Evolutionary conservation across 2,888 invertebrate species (phyloP).

Genomic region (Tipula confusa): DNA sequence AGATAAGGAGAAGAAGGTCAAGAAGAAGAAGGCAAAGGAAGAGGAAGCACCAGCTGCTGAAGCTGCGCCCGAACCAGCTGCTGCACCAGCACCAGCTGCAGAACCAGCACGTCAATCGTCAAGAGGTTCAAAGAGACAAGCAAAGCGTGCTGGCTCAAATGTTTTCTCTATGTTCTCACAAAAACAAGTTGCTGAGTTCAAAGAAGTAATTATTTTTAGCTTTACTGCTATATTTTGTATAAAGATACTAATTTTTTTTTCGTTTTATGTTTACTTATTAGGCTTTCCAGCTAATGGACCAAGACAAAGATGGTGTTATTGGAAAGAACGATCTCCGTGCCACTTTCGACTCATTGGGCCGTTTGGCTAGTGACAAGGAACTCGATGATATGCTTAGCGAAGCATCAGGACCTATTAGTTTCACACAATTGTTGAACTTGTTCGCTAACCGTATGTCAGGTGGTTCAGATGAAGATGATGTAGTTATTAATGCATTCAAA

Average conservation of each 20-base stretch:
- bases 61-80: slow-evolving; percentile 63
- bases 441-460: slow-evolving; percentile 90
- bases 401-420: slow-evolving; percentile 89
- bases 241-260: not conserved
- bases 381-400: slow-evolving; percentile 84
- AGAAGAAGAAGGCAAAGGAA: slow-evolving; percentile 79
- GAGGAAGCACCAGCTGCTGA: slow-evolving; percentile 59
- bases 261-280: slow-evolving; percentile 43
- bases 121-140: slow-evolving; percentile 56
- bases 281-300: slow-evolving; percentile 95
- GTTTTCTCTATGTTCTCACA: slow-evolving; percentile 97
- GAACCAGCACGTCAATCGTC: slow-evolving; percentile 70
- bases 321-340: slow-evolving; percentile 86
- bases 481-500: slow-evolving; percentile 87
- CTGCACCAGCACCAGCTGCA: slow-evolving; percentile 63
- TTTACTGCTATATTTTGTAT: slow-evolving; percentile 33
- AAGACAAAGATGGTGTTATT: slow-evolving; percentile 89
- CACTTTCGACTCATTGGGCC: slow-evolving; percentile 89
- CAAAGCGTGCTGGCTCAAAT: slow-evolving; percentile 88
- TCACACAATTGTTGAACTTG: slow-evolving; percentile 87
- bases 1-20: slow-evolving; percentile 91
- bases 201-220: slow-evolving; percentile 63
- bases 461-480: slow-evolving; percentile 84
- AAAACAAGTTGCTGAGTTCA: slow-evolving; percentile 94
- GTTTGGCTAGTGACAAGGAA: slow-evolving; percentile 84